Evolutionary conservation across 2,888 invertebrate genomes (phyloP).

Genomic region (Didymodactylos carnosus): DNA sequence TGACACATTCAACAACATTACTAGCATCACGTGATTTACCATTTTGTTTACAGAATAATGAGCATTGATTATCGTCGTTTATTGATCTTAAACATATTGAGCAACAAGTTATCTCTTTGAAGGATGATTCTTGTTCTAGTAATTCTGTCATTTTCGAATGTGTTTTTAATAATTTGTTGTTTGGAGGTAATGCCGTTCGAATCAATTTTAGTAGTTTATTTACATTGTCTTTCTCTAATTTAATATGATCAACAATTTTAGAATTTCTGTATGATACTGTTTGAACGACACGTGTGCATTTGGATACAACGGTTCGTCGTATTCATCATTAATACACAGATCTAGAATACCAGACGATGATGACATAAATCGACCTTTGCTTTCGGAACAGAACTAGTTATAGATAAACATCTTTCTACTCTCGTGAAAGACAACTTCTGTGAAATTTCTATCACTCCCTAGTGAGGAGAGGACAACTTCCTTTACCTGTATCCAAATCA

Average conservation of each 20-base stretch:
- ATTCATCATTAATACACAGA: background rate
- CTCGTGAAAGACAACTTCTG: no score
- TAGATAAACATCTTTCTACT: no score
- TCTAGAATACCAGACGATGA: no score
- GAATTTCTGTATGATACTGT: background rate
- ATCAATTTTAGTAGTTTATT: background rate
- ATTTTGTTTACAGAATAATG: background rate
- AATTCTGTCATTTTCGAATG: background rate
- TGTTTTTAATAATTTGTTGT: background rate
- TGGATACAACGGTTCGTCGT: background rate
- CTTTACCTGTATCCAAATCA: no score
- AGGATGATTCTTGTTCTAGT: background rate
- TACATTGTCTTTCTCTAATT: background rate
- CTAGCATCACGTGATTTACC: background rate
- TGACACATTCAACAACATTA: background rate
- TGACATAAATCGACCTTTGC: no score
- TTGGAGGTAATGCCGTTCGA: background rate
- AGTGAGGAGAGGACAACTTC: no score
- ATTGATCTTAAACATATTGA: background rate
- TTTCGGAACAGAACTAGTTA: no score
- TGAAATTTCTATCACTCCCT: no score
- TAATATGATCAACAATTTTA: background rate
- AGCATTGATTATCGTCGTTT: background rate
- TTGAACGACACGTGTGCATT: background rate
- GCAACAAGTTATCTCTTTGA: background rate